Evolutionary conservation across 2,113 vertebrate genomes (phyloP).

Genomic region (Nerophis lumbriciformis): DNA sequence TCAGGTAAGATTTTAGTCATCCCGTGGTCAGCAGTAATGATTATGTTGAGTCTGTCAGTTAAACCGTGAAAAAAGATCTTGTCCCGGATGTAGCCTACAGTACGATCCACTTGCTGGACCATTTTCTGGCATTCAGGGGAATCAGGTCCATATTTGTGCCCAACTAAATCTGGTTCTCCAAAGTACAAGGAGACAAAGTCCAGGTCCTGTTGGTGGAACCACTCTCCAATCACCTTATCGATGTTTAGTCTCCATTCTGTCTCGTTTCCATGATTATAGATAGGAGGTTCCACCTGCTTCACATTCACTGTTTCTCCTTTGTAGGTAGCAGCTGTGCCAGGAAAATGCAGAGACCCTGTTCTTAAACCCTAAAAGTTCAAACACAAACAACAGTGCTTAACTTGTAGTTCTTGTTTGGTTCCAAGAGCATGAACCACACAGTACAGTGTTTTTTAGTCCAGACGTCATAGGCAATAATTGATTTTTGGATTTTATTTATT

Average conservation of each 20-base stretch:
- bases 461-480: no score
- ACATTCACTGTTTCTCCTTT: constrained; percentile 58
- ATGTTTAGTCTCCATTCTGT: constrained; percentile 77
- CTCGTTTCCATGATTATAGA: constrained; percentile 76
- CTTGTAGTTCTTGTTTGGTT: no score
- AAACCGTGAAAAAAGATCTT: constrained; percentile 54
- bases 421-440: no score
- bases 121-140: constrained; percentile 69
- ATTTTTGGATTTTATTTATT: no score
- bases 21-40: constrained; percentile 84
- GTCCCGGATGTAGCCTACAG: constrained; percentile 77
- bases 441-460: no score
- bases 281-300: constrained; percentile 64
- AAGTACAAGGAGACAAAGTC: constrained; percentile 86
- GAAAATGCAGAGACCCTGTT: constrained; percentile 84
- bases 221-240: constrained; percentile 67
- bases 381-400: not conserved
- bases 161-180: constrained; percentile 78
- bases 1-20: constrained; percentile 71
- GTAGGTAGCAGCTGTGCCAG: constrained; percentile 78
- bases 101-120: constrained; percentile 81
- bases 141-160: constrained; percentile 81
- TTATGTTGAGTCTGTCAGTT: constrained; percentile 72
- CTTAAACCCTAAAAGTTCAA: constrained; percentile 75
- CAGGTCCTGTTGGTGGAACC: constrained; percentile 71